phyloP scores from a whole-genome alignment of 2,888 invertebrate genomes.

The Apamea crenata region DNA sequence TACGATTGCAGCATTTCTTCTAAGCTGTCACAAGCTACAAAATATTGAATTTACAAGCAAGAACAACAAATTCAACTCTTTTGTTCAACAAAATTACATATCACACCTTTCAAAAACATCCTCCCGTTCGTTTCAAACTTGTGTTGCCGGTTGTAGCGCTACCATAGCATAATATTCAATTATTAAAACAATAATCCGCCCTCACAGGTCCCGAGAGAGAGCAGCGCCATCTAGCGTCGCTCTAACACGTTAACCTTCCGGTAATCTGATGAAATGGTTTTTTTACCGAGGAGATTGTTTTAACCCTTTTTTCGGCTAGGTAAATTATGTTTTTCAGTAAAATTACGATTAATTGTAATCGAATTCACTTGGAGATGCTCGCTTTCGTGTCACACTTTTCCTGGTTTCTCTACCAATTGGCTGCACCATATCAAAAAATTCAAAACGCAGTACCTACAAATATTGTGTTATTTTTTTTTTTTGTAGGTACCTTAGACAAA shows the following conservation, averaged over 20 bases:
- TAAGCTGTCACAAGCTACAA: not conserved
- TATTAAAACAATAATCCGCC: slow-evolving; percentile 86
- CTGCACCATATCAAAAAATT: not conserved
- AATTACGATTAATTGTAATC: not conserved
- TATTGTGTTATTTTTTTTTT: no score
- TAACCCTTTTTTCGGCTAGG: not conserved
- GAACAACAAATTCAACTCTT: not conserved
- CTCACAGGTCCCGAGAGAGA: slow-evolving; percentile 69
- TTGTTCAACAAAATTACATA: not conserved
- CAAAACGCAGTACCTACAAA: no score
- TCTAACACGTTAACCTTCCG: slow-evolving; percentile 57
- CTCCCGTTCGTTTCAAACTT: slow-evolving; percentile 63
- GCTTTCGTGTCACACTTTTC: not conserved
- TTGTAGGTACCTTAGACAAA: no score
- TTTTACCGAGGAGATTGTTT: slow-evolving; percentile 5
- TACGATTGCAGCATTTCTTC: not conserved
- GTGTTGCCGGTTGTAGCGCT: slow-evolving; percentile 67
- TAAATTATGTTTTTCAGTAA: not conserved
- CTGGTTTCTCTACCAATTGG: not conserved
- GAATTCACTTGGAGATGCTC: not conserved
- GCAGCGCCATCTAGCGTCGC: slow-evolving; percentile 73
- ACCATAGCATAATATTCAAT: slow-evolving; percentile 85
- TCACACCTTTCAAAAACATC: slow-evolving; percentile 22
- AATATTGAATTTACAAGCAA: not conserved
- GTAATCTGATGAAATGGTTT: slow-evolving; percentile 47